These are phyloP conservation scores for Callaeas wilsoni DNA, from an alignment of 2,113 vertebrate species.

Conservation along the genomic window DNA sequence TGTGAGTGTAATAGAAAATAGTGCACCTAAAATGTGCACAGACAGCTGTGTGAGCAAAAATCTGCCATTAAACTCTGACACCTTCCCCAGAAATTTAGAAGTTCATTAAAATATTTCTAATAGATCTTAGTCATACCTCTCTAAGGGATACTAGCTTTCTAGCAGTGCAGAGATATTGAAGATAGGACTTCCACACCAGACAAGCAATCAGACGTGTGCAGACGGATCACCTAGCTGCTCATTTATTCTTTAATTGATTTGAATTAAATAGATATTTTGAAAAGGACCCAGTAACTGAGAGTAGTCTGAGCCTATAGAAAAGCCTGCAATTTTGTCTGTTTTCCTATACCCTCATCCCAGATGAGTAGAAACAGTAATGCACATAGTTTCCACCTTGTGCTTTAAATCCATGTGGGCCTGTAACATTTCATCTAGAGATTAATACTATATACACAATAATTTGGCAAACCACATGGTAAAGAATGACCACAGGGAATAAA, in stretches of 20 bases:
- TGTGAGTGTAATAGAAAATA: background rate
- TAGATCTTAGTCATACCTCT: slow-evolving; percentile 1
- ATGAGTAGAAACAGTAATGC: background rate
- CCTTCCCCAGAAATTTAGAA: slow-evolving; percentile 5
- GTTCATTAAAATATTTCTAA: slow-evolving; percentile 40
- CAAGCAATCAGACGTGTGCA: background rate
- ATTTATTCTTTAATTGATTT: slow-evolving; percentile 2
- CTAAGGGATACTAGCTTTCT: background rate
- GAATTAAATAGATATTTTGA: background rate
- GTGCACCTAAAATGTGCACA: background rate
- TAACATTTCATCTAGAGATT: background rate
- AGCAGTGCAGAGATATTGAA: background rate
- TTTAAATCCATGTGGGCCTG: background rate
- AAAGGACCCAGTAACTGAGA: background rate
- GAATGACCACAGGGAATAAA: background rate
- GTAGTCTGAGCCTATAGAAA: background rate
- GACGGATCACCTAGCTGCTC: background rate
- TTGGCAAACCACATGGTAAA: background rate
- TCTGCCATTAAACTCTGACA: slow-evolving; percentile 27
- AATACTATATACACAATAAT: background rate
- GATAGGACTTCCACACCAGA: background rate
- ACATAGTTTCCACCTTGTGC: background rate
- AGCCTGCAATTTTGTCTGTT: background rate
- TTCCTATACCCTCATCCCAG: background rate
- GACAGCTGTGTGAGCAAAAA: slow-evolving; percentile 27